Base-by-base conservation (phyloP, 30 jellyfish, hydroid and myxozoan species). In the Pelagia noctiluca region DNA sequence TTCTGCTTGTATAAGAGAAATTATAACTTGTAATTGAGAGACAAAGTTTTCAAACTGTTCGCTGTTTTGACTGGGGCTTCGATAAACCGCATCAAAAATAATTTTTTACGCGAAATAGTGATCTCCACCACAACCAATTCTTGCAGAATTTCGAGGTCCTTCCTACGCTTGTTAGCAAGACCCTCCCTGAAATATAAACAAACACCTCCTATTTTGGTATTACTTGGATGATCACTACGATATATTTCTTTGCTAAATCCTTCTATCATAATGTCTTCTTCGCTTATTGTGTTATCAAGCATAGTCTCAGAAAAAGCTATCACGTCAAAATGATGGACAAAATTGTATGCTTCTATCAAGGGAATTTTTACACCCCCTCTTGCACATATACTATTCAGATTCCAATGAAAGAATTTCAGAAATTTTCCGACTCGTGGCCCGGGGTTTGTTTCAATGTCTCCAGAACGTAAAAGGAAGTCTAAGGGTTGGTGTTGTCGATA, bases 21-120 rank as follows among this genome's bases (percentile, higher is more conserved):
- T 11, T 13, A n/a, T 48, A 13, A 48, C 35, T 35, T 68, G 81
- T 0, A 68, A n/a, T 33, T 68, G 21, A 35, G 30, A n/a, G 2
- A 68, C 16, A 30, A 68, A 68, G 35, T 36, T 68, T 31, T 68
- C 67, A 68, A 34, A 38, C n/a, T n/a, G n/a, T n/a, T n/a, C n/a
- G n/a, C n/a, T n/a, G n/a, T n/a, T n/a, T n/a, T n/a, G n/a, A n/a
- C 71, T 71, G 13, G 84, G 84, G 71, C 84, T 71, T 71, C 75
- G 28, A 72, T 71, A 71, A 33, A 71, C 3, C 29, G 75, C 71
- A 35, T n/a, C 71, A 71, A 71, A 32, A 67, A 36, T 3, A 36
- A 7, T 29, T 67, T 67, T 67, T 67, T 67, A 36, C 80, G 84
- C 0, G 76, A 42, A 71, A 35, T 8, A 35, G 12, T 75, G 54